Base-by-base conservation (phyloP, 2,888 invertebrate genomes). In the Tigriopus californicus region DNA sequence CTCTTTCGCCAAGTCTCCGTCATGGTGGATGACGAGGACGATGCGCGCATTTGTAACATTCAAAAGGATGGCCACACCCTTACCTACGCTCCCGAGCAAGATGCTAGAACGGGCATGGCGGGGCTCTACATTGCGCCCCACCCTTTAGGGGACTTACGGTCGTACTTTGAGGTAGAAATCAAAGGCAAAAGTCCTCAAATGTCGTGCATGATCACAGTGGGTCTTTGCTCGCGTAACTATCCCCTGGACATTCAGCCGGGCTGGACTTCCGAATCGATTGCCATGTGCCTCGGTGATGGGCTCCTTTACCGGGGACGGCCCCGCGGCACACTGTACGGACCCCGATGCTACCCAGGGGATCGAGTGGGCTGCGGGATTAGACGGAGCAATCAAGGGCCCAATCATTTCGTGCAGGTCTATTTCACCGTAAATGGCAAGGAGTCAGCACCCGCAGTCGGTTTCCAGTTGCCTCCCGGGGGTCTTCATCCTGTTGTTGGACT, bases 241-340 rank as follows among this genome's bases (percentile, higher is more conserved):
- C 69, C 71, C 6, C 64, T 73, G 59, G 70, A 72, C 63, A 67
- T 69, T 47, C 70, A 70, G 62, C 72, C 73, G 24, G 73, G 73
- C 4, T 70, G 69, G 67, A 67, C 67, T 25, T 64, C 67, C 13
- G 70, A 71, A 61, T 73, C 73, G 60, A 67, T 73, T 2, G 73
- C 70, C 10, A 72, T 70, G 63, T 70, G 71, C 64, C 68, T 70
- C n/a, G 72, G 71, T 62, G 71, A 72, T 67, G 74, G 73, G 62
- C 70, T 68, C 73, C 71, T 73, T 53, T 72, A 67, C 63, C 70
- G 70, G 65, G 70, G 70, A 15, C 66, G 69, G 62, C 68, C 68
- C 18, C 66, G 66, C 64, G 72, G 71, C 1, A 65, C 68, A 49
- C 66, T 67, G 12, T 70, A 71, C 65, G 71, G 71, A 25, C 67